Base-by-base conservation (phyloP, 2,113 vertebrate genomes). In the Calonectris borealis region DNA sequence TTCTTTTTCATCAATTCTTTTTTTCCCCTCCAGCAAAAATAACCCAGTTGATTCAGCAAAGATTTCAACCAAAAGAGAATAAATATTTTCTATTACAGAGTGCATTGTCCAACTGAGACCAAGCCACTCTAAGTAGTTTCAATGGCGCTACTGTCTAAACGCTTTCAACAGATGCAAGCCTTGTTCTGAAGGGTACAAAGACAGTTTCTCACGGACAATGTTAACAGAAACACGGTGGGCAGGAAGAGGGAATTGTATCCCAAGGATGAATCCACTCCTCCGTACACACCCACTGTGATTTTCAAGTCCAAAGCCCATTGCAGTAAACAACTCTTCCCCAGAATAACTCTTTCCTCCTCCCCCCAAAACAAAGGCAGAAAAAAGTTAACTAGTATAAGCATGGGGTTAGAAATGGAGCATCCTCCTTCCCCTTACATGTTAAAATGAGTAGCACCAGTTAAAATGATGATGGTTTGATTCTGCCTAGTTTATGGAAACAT, bases 101-200 rank as follows among this genome's bases (percentile, higher is more conserved):
- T 14, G 60, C 76, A 54, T 34, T 57, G 85, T 69, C 25, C 34
- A 81, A 44, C 38, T 34, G n/a, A 94, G 46, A 83, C 5, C n/a
- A 78, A 84, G 34, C 16, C 86, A 76, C 55, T 96, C 65, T 38
- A 38, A 69, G 15, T 38, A n/a, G 17, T 66, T 73, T 94, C 93
- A 96, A 72, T 54, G 54, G 77, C 2, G 10, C 55, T 73, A 70
- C 40, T 97, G 83, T 92, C 25, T 81, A n/a, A 94, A 70, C 0
- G 2, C 14, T 78, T 91, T 64, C 29, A 82, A 64, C 58, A 72
- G 91, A 87, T 25, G 27, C 49, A 94, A 84, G 84, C 36, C 27
- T 75, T 92, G 49, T 86, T 95, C 77, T 77, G 36, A 82, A 82
- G 66, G 36, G 73, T 21, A 95, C 86, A 97, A 93, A 95, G 77